These are phyloP conservation scores for Aythya baeri DNA, from an alignment of 2,113 vertebrate species.

Conservation along the genomic window DNA sequence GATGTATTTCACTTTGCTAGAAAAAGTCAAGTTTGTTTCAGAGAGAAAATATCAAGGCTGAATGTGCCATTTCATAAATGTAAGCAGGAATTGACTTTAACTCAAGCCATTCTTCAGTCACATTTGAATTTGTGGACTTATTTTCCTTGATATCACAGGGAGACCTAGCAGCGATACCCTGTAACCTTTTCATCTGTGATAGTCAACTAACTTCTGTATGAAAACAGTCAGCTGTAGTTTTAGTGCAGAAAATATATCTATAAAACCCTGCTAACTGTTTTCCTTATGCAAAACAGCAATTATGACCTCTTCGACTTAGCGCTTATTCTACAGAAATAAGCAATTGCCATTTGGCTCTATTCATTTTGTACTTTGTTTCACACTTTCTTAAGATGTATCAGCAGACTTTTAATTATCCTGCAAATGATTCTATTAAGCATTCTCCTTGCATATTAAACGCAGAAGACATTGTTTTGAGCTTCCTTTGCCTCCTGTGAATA, in stretches of 20 bases:
- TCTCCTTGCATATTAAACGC: slow-evolving; percentile 77
- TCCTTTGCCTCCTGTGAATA: slow-evolving; percentile 65
- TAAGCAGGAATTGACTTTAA: not conserved
- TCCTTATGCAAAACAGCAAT: slow-evolving; percentile 65
- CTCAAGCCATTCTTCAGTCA: not conserved
- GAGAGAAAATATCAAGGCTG: not conserved
- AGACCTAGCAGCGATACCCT: not conserved
- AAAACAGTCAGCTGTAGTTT: slow-evolving; percentile 56
- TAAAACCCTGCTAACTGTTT: slow-evolving; percentile 67
- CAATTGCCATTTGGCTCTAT: slow-evolving; percentile 62
- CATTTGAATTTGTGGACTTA: slow-evolving; percentile 14
- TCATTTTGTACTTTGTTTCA: slow-evolving; percentile 73
- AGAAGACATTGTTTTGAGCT: slow-evolving; percentile 74
- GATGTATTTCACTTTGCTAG: not conserved
- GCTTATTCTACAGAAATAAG: slow-evolving; percentile 72
- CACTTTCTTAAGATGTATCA: slow-evolving; percentile 72
- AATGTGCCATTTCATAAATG: not conserved
- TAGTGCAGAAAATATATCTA: slow-evolving; percentile 35
- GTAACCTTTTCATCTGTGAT: slow-evolving; percentile 42
- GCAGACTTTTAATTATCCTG: slow-evolving; percentile 77
- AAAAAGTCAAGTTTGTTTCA: not conserved
- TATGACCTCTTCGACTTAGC: slow-evolving; percentile 75
- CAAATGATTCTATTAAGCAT: slow-evolving; percentile 74
- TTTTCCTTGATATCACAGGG: not conserved
- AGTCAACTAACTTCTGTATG: slow-evolving; percentile 32